Conservation (phyloP, 2,113 vertebrate genomes). For the Tragelaphus strepsiceros region DNA sequence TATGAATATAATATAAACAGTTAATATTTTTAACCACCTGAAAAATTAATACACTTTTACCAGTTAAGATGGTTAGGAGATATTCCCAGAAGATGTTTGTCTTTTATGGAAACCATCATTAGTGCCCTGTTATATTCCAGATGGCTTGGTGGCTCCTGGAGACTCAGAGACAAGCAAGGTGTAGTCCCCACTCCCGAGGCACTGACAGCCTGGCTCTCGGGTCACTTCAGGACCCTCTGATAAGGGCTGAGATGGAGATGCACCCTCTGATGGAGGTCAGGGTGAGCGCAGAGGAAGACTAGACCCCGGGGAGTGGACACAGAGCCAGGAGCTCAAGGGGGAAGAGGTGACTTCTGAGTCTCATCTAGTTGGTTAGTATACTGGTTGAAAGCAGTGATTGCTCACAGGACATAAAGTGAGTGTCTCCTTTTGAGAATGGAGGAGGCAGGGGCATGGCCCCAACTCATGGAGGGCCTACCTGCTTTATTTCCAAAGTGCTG, state of each 20-base stretch:
- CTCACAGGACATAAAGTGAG: not conserved
- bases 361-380: not conserved
- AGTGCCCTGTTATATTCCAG: not conserved
- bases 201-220: not conserved
- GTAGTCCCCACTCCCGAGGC: too few species aligned
- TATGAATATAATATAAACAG: not conserved
- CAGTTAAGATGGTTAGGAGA: not conserved
- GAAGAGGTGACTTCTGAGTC: not conserved
- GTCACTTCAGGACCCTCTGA: not conserved
- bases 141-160: not conserved
- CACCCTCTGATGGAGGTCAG: not conserved
- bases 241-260: not conserved
- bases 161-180: not conserved
- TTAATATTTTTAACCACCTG: not conserved
- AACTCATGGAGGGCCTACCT: not conserved
- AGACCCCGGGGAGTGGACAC: fast-evolving
- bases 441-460: not conserved
- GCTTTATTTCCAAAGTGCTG: not conserved
- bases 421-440: not conserved
- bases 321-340: not conserved
- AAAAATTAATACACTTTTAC: not conserved
- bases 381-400: not conserved
- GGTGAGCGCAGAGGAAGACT: not conserved
- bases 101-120: not conserved
- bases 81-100: not conserved